Conservation (phyloP, 2,888 invertebrate genomes). For the Acanthosoma haemorrhoidale region DNA sequence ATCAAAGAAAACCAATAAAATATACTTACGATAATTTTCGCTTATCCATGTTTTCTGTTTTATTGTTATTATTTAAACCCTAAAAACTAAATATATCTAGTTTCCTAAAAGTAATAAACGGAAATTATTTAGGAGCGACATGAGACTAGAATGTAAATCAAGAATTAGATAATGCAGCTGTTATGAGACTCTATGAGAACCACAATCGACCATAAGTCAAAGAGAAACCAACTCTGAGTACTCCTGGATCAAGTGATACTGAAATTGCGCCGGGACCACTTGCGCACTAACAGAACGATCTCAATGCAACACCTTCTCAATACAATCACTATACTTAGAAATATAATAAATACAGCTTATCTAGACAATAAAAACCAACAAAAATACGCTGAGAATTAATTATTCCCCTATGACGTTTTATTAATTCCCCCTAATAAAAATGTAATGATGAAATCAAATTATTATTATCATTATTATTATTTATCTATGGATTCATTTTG, state of each 20-base stretch:
- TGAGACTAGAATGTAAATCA: slow-evolving; percentile 12
- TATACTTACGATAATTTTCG: slow-evolving; percentile 48
- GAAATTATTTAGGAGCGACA: slow-evolving; percentile 11
- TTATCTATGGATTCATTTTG: no score
- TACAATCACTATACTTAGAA: neutral
- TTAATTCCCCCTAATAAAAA: no score
- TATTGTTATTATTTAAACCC: neutral
- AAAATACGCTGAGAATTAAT: no score
- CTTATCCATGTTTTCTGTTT: slow-evolving; percentile 44
- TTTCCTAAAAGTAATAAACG: neutral
- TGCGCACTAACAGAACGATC: slow-evolving; percentile 1
- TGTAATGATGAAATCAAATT: no score
- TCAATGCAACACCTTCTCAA: neutral
- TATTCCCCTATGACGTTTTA: no score
- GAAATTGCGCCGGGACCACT: slow-evolving; percentile 9
- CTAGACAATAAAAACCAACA: neutral
- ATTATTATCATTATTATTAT: no score
- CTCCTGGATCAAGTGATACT: slow-evolving; percentile 9
- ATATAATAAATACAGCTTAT: neutral
- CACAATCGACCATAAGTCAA: slow-evolving; percentile 1
- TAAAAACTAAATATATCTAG: neutral
- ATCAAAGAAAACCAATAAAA: neutral
- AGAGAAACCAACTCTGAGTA: slow-evolving; percentile 7
- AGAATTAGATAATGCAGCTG: slow-evolving; percentile 6
- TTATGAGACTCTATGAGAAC: neutral